Evolutionary conservation across 2,113 vertebrate genomes (phyloP), one percentile per base, ranked within the genome.

Genomic region (Australoheros scitulus): DNA sequence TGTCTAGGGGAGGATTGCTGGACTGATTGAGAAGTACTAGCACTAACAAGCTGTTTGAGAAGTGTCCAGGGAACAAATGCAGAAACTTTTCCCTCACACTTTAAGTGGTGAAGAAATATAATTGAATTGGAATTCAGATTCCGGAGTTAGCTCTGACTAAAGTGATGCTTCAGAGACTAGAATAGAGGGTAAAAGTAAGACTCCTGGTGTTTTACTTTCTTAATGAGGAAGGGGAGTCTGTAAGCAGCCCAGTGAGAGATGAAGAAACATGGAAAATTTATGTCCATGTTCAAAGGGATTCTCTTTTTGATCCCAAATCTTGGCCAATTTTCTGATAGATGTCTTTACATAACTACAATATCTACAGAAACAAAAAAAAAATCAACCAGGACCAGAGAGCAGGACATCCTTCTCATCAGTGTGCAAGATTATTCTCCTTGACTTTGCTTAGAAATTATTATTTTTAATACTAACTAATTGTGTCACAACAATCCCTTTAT

Each of bases 31-130:
- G 38, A 59, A 82, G 63, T 26, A 15, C 61, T 87, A 60, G 22
- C 60, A 61, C 59, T 84, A 88, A 85, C 75, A 70, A 70, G 65
- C 43, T 50, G 65, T 52, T 43, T 70, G 7, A 70, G 43, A 70
- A 70, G 65, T 70, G 7, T 70, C 65, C 10, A 52, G 65, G 43
- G 43, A 70, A 70, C 24, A 70, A 50, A 70, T 70, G 65, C 24
- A 70, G 43, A 70, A 70, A 70, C 65, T 70, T 70, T 70, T 50
- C 65, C 3, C 10, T 70, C 65, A 52, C 65, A 50, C 24, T 70
- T 0, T 4, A 70, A 70, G 24, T 70, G 65, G 24, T 50, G 3
- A 52, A 52, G 65, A 70, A 52, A 70, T 50, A 70, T 52, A 70
- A 70, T 70, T 50, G 65, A 70, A 38, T 24, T 70, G 65, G 65